Evolutionary conservation across 2,797 vertebrate genomes (phyloP).

Genomic region (Micropoecilia bifurca): DNA sequence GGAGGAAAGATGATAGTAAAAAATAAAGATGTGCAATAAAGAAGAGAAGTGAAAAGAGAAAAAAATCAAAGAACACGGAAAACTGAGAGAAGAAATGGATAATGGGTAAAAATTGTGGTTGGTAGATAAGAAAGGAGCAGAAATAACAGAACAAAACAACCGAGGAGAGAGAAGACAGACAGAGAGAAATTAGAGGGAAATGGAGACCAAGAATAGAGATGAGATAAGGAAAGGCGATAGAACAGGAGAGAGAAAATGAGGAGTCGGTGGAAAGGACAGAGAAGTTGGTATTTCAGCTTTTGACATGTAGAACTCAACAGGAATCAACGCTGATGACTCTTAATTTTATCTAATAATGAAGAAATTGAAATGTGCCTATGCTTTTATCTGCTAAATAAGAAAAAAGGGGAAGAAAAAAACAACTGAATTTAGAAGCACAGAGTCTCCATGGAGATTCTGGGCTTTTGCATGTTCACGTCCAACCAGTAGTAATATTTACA

Average conservation of each 20-base stretch:
- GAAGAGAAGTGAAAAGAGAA: neutral
- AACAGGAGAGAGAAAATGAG: neutral
- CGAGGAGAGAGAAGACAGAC: slow-evolving; percentile 11
- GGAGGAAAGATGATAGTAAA: neutral
- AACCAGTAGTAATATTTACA: neutral
- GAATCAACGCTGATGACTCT: neutral
- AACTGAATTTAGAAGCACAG: neutral
- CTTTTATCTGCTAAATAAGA: neutral
- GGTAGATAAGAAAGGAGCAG: slow-evolving; percentile 8
- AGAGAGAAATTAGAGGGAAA: slow-evolving; percentile 22
- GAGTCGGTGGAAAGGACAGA: slow-evolving; percentile 10
- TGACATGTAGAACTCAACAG: neutral
- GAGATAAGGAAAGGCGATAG: slow-evolving; percentile 27
- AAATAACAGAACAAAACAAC: slow-evolving; percentile 11
- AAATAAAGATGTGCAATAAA: neutral
- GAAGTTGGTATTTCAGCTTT: neutral
- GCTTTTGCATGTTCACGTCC: neutral
- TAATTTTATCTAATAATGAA: neutral
- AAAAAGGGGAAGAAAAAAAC: neutral
- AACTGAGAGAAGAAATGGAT: neutral
- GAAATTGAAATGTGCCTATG: too few relatives aligned
- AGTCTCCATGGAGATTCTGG: neutral
- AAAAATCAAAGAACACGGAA: neutral
- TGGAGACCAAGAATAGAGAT: slow-evolving; percentile 13
- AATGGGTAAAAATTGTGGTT: neutral